These are phyloP conservation scores for Eremobia ochroleuca DNA, from an alignment of 2,888 invertebrate species.

Conservation along the genomic window DNA sequence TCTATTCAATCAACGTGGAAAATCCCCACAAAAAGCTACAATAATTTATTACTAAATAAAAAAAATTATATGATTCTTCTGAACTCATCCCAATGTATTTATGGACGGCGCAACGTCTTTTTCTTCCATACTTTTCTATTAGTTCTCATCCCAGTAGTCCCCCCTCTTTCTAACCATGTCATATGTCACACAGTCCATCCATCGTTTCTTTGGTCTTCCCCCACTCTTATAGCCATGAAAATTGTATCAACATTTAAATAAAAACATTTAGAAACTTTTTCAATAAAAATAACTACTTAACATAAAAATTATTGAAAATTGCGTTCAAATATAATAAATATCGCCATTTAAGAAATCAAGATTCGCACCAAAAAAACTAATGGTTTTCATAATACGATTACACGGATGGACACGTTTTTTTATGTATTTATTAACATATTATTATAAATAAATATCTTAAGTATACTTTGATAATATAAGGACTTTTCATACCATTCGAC, in stretches of 20 bases:
- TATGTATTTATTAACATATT: conserved; percentile 45
- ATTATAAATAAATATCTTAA: neutral
- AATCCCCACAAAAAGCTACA: neutral
- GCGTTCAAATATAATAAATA: conserved; percentile 47
- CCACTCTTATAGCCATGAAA: neutral
- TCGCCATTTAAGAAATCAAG: conserved; percentile 37
- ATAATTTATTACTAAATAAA: too few relatives aligned
- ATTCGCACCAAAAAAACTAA: conserved; percentile 25
- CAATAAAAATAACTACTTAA: conserved; percentile 39
- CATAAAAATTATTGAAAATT: conserved; percentile 45
- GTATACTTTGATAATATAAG: conserved; percentile 11
- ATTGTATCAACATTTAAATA: conserved; percentile 13
- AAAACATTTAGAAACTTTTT: conserved; percentile 16
- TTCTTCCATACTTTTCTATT: neutral
- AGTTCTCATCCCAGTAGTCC: neutral
- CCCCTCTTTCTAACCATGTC: neutral
- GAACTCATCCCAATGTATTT: neutral
- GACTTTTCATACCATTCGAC: conserved; percentile 14
- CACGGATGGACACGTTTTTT: conserved; percentile 52
- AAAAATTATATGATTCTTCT: too few relatives aligned
- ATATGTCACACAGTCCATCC: neutral
- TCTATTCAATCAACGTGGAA: neutral
- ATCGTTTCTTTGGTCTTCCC: neutral
- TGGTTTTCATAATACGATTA: conserved; percentile 49
- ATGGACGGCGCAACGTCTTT: rapidly evolving